A percentile compares a stretch with the other conserved stretches of the same genome.
These are phyloP conservation scores for Grus americana DNA, from an alignment of 2,113 vertebrate genomes.

Conservation along the genomic window DNA sequence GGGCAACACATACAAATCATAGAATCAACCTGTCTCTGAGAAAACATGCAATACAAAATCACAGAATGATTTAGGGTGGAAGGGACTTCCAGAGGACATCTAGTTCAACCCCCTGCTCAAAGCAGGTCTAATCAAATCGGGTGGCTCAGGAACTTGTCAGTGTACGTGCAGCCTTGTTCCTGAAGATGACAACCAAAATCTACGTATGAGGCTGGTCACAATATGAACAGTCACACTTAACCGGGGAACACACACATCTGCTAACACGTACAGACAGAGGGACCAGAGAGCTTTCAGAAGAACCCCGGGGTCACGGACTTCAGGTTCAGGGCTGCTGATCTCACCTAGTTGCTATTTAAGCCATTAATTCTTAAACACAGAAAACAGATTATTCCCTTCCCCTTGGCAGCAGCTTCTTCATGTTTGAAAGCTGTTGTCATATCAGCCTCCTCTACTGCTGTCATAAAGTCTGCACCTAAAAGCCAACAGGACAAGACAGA, in stretches of 20 bases:
- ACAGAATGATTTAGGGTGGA: background rate
- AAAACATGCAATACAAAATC: background rate
- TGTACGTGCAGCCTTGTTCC: background rate
- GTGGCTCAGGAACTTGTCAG: background rate
- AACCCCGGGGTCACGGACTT: background rate
- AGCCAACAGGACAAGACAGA: background rate
- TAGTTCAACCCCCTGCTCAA: background rate
- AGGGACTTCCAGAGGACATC: background rate
- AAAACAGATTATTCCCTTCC: background rate
- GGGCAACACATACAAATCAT: background rate
- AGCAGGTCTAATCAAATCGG: background rate
- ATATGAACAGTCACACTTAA: background rate
- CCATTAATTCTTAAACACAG: background rate
- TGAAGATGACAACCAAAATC: background rate
- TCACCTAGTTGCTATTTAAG: background rate
- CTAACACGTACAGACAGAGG: background rate
- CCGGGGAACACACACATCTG: background rate
- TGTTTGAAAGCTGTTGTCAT: background rate
- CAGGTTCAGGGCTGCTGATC: background rate
- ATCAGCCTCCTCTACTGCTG: background rate
- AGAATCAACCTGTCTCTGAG: background rate
- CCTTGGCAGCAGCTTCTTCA: slow-evolving; percentile 5
- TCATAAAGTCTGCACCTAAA: background rate
- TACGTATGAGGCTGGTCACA: background rate
- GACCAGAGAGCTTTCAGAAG: background rate